Evolutionary conservation across 2,113 vertebrate genomes (phyloP).

Genomic region (Danio rerio): GRCz12tu NC_133190.1:26505501-26506000

Average conservation of each 20-base stretch:
- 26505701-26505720: conserved; percentile 96
- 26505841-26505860: conserved; percentile 20
- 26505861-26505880: conserved; percentile 20
- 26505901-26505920: not conserved
- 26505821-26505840: not conserved
- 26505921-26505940: not conserved
- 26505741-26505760: not conserved
- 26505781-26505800: not conserved
- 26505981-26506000: not conserved
- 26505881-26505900: conserved; percentile 48
- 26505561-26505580: conserved; percentile 96
- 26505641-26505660: conserved; percentile 95
- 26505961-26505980: not conserved
- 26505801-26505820: conserved; percentile 22
- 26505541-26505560: conserved; percentile 92
- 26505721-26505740: not conserved
- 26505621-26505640: conserved; percentile 98
- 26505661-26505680: conserved; percentile 94
- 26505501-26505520: conserved; percentile 22
- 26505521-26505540: conserved; percentile 95
- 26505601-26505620: conserved; percentile 83
- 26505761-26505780: not conserved
- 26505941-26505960: conserved; percentile 10
- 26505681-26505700: conserved; percentile 90
- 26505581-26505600: conserved; percentile 90